Evolutionary conservation across 2,888 invertebrate genomes (phyloP).

Genomic region (Panopea generosa): DNA sequence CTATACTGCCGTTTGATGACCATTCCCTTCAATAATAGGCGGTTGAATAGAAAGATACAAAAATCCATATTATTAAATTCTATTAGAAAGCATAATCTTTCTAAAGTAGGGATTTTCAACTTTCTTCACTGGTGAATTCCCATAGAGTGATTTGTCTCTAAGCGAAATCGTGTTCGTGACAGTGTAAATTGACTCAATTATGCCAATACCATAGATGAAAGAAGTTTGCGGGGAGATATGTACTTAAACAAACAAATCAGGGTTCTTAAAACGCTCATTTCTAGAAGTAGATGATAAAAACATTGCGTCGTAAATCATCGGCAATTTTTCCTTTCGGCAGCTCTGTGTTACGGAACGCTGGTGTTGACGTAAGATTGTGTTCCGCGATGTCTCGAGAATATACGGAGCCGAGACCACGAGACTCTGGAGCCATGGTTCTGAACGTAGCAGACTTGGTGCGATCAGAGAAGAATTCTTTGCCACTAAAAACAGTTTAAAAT

Average conservation of each 20-base stretch:
- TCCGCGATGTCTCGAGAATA: conserved; percentile 37
- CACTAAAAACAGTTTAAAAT: conserved; percentile 57
- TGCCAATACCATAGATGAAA: conserved; percentile 63
- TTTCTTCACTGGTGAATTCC: conserved; percentile 48
- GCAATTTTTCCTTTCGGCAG: conserved; percentile 56
- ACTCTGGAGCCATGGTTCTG: conserved; percentile 30
- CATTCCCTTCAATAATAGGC: conserved; percentile 45
- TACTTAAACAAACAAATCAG: conserved; percentile 67
- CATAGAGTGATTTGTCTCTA: conserved; percentile 54
- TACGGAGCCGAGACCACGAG: conserved; percentile 17
- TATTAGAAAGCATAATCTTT: conserved; percentile 58
- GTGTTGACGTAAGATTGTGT: conserved; percentile 53
- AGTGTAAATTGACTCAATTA: conserved; percentile 63
- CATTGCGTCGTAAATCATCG: conserved; percentile 58
- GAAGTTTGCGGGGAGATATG: conserved; percentile 57
- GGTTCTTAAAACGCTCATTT: conserved; percentile 62
- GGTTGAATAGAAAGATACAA: conserved; percentile 45
- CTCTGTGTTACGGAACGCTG: conserved; percentile 52
- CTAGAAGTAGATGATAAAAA: conserved; percentile 63
- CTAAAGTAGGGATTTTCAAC: conserved; percentile 44
- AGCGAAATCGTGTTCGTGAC: conserved; percentile 39
- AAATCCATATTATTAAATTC: conserved; percentile 58
- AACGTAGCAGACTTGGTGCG: conserved; percentile 45
- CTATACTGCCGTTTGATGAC: conserved; percentile 54
- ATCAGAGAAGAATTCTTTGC: conserved; percentile 41